Evolutionary conservation across 2,797 vertebrate species (phyloP).

Genomic region (Pipistrellus nathusii): DNA sequence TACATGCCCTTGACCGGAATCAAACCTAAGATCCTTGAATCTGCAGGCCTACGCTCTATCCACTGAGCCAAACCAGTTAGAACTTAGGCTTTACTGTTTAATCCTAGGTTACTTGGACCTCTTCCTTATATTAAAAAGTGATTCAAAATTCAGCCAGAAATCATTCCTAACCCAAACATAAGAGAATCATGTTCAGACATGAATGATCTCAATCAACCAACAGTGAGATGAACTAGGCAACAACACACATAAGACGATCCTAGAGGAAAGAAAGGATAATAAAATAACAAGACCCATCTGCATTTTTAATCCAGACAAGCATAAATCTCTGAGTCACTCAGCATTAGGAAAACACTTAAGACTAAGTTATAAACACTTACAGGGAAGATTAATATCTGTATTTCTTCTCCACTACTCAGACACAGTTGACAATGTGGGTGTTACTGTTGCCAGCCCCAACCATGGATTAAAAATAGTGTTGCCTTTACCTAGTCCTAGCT

Average conservation of each 20-base stretch:
- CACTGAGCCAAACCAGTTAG: too few relatives aligned
- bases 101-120: not conserved
- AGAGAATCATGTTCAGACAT: not conserved
- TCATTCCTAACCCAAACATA: not conserved
- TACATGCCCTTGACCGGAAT: too few relatives aligned
- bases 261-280: not conserved
- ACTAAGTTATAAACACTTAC: constrained; percentile 28
- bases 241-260: not conserved
- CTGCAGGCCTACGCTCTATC: too few relatives aligned
- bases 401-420: not conserved
- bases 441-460: not conserved
- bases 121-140: not conserved
- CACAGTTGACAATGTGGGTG: not conserved
- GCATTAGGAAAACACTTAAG: constrained; percentile 35
- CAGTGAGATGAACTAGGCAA: not conserved
- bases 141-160: constrained; percentile 16
- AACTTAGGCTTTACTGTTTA: not conserved
- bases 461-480: not conserved
- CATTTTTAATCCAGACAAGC: not conserved
- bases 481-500: not conserved
- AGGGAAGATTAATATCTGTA: not conserved
- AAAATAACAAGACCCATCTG: constrained; percentile 17
- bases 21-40: too few relatives aligned
- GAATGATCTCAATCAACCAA: not conserved
- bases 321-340: constrained; percentile 45